Evolutionary conservation across 2,113 vertebrate species (phyloP).

Genomic region (Acrocephalus arundinaceus): DNA sequence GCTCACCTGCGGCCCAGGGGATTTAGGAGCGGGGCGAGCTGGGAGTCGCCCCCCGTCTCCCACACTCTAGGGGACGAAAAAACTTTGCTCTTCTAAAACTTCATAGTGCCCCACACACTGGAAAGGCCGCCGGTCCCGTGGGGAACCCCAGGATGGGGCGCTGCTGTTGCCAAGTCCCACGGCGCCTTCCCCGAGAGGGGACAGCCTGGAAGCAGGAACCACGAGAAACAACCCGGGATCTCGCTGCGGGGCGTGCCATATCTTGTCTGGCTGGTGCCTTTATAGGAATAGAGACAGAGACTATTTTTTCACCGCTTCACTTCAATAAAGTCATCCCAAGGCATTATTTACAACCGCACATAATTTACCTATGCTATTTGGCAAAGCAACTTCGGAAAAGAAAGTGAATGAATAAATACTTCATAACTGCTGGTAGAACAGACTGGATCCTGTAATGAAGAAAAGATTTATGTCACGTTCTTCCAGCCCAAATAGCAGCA

Average conservation of each 20-base stretch:
- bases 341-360: conserved; percentile 81
- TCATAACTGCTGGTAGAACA: conserved; percentile 85
- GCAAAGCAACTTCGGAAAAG: conserved; percentile 82
- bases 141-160: background rate
- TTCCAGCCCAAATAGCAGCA: conserved; percentile 93
- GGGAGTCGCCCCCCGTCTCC: background rate
- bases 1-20: background rate
- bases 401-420: conserved; percentile 89
- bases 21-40: fast-evolving
- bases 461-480: conserved; percentile 98
- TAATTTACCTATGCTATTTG: conserved; percentile 88
- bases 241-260: background rate
- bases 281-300: conserved; percentile 19
- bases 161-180: background rate
- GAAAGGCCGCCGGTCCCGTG: background rate
- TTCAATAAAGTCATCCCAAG: conserved; percentile 79
- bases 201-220: background rate
- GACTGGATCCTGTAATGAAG: conserved; percentile 90
- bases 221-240: background rate
- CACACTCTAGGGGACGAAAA: background rate
- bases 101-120: background rate
- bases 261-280: conserved; percentile 24
- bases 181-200: background rate
- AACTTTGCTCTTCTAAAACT: background rate
- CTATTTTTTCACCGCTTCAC: conserved; percentile 59